phyloP scores from a whole-genome alignment of 1,140 invertebrate species.

The Cheumatopsyche charites region DNA sequence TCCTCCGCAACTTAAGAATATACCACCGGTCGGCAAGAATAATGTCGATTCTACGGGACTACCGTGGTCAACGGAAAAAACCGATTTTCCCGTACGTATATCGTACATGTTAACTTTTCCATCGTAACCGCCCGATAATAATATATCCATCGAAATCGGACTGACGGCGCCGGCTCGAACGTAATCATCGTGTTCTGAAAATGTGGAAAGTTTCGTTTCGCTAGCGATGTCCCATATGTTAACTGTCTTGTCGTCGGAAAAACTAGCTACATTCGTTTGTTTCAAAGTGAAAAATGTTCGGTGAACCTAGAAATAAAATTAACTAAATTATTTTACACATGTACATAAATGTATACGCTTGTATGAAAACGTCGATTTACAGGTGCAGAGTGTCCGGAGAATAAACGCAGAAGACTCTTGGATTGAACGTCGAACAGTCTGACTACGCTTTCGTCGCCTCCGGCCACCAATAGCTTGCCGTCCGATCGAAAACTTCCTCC shows the following conservation, averaged over 20 bases:
- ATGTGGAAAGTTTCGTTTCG: conserved; percentile 73
- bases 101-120: conserved; percentile 91
- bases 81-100: conserved; percentile 71
- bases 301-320: conserved; percentile 67
- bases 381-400: conserved; percentile 63
- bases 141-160: conserved; percentile 74
- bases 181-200: conserved; percentile 80
- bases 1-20: conserved; percentile 91
- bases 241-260: conserved; percentile 93
- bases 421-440: conserved; percentile 87
- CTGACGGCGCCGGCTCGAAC: conserved; percentile 81
- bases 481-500: conserved; percentile 86
- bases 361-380: conserved; percentile 51
- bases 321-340: not conserved
- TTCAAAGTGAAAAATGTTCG: conserved; percentile 82
- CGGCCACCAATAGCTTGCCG: conserved; percentile 83
- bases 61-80: conserved; percentile 84
- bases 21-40: conserved; percentile 86
- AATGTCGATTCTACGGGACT: conserved; percentile 89
- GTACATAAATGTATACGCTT: no score
- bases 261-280: conserved; percentile 82
- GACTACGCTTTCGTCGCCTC: conserved; percentile 86
- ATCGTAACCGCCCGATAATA: conserved; percentile 93
- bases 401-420: conserved; percentile 74
- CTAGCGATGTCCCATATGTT: conserved; percentile 88